These are phyloP conservation scores for Cydia amplana DNA, from an alignment of 1,140 invertebrate species.

Conservation along the genomic window DNA sequence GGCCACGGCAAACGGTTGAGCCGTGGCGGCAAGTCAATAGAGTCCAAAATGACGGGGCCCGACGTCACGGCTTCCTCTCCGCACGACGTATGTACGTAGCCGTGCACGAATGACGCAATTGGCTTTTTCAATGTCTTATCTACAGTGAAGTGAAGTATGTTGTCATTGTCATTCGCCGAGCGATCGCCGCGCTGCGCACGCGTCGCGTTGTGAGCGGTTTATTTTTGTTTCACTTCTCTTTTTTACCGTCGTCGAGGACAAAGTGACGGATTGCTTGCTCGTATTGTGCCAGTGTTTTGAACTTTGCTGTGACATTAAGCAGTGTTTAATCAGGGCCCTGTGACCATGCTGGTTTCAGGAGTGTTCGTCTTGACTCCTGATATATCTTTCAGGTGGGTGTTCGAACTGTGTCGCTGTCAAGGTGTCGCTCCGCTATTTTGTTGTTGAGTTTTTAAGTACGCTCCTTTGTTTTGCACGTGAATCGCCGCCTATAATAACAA, in stretches of 20 bases:
- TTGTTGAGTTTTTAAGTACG: constrained; percentile 30
- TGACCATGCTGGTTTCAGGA: constrained; percentile 73
- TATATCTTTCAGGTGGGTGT: constrained; percentile 71
- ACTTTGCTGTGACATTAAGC: constrained; percentile 64
- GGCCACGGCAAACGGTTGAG: constrained; percentile 13
- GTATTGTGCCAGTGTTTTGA: constrained; percentile 69
- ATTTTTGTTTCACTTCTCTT: constrained; percentile 70
- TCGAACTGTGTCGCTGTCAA: constrained; percentile 59
- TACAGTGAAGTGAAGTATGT: constrained; percentile 64
- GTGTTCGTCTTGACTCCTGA: constrained; percentile 72
- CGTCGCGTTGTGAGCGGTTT: constrained; percentile 50
- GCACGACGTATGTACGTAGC: constrained; percentile 62
- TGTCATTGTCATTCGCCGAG: constrained; percentile 77
- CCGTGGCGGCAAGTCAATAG: constrained; percentile 49
- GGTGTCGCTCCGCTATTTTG: constrained; percentile 31
- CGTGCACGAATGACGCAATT: constrained; percentile 74
- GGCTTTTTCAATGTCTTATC: constrained; percentile 79
- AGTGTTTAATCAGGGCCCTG: constrained; percentile 50
- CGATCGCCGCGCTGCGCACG: constrained; percentile 66
- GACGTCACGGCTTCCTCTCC: constrained; percentile 75
- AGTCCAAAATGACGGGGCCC: constrained; percentile 66
- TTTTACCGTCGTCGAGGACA: constrained; percentile 71
- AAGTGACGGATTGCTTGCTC: constrained; percentile 67
- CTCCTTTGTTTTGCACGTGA: constrained; percentile 44
- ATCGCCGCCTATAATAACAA: constrained; percentile 49